Conservation (phyloP, 2,888 invertebrate genomes). For the Trachelus tabidus region DNA sequence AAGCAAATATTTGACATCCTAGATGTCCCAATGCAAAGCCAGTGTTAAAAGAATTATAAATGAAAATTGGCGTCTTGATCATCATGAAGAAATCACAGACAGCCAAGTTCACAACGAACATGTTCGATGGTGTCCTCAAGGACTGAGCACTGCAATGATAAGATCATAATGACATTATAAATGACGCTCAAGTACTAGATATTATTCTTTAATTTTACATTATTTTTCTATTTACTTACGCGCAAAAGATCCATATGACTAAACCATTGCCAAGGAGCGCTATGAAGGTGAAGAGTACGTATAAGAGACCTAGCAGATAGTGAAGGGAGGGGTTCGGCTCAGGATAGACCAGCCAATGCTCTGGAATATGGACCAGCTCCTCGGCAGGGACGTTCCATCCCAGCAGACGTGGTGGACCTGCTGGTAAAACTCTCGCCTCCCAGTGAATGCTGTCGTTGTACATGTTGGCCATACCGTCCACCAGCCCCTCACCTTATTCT, state of each 20-base stretch:
- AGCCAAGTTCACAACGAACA: conserved; percentile 85
- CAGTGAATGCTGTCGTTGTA: conserved; percentile 54
- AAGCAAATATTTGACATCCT: conserved; percentile 82
- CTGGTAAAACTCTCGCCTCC: conserved; percentile 58
- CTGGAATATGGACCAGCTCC: conserved; percentile 77
- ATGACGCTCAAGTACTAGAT: background rate
- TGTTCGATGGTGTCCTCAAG: conserved; percentile 83
- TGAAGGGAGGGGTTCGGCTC: conserved; percentile 86
- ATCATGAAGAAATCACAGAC: conserved; percentile 89
- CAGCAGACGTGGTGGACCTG: conserved; percentile 68
- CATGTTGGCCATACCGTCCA: conserved; percentile 53
- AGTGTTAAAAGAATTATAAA: conserved; percentile 83
- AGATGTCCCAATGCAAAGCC: conserved; percentile 80
- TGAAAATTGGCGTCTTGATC: conserved; percentile 86
- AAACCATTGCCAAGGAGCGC: conserved; percentile 85
- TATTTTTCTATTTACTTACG: conserved; percentile 69
- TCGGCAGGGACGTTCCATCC: conserved; percentile 84
- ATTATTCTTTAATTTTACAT: background rate
- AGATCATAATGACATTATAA: background rate
- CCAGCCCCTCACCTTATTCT: conserved; percentile 53
- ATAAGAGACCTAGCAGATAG: conserved; percentile 81
- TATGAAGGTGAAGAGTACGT: conserved; percentile 79
- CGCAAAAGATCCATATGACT: conserved; percentile 85
- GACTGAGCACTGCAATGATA: conserved; percentile 72
- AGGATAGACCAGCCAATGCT: conserved; percentile 82